Evolutionary conservation across 2,113 vertebrate genomes (phyloP).

Genomic region (Condylura cristata): DNA sequence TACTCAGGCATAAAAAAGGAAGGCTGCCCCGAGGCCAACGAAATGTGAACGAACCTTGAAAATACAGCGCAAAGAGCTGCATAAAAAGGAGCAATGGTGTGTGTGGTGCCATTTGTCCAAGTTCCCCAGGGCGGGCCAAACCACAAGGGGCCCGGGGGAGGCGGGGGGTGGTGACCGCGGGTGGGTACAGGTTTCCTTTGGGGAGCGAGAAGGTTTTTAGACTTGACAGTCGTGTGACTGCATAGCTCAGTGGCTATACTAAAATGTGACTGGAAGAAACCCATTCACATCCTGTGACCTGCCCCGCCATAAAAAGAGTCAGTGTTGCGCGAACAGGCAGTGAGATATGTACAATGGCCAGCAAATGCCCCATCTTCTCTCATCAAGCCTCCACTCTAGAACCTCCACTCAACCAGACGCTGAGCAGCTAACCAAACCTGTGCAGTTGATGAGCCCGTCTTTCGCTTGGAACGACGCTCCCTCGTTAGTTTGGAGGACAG

Average conservation of each 20-base stretch:
- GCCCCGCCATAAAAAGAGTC: background rate
- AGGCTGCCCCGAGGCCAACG: no score
- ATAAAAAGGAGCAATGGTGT: rapidly evolving
- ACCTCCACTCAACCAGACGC: background rate
- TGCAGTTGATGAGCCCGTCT: rapidly evolving
- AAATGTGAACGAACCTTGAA: background rate
- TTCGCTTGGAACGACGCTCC: rapidly evolving
- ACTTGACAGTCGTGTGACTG: background rate
- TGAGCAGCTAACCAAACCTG: rapidly evolving
- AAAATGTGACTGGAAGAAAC: no score
- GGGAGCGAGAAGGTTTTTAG: background rate
- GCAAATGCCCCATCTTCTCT: background rate
- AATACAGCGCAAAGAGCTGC: no score
- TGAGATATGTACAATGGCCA: rapidly evolving
- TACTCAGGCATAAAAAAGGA: no score
- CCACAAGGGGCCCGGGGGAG: rapidly evolving
- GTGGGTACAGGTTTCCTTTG: rapidly evolving
- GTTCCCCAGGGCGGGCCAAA: background rate
- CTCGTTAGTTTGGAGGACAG: background rate
- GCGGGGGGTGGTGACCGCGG: no score
- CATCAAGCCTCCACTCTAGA: background rate
- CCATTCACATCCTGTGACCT: background rate
- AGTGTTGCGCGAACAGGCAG: background rate
- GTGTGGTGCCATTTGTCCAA: rapidly evolving
- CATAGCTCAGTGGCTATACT: rapidly evolving